These are phyloP conservation scores for Ceratosolen solmsi DNA, from an alignment of 1,140 invertebrate species.

Conservation along the genomic window DNA sequence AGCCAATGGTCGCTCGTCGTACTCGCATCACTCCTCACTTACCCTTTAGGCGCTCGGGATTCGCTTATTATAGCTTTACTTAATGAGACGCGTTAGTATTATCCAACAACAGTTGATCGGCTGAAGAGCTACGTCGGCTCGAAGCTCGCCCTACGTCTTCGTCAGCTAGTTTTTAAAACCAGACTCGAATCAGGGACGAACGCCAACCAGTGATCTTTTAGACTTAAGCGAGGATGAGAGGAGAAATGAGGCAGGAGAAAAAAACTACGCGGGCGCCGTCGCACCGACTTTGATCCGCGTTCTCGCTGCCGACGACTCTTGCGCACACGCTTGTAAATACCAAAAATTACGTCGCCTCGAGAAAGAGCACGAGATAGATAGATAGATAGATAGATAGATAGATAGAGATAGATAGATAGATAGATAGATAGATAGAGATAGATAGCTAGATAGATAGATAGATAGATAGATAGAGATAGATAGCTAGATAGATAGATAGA, in stretches of 20 bases:
- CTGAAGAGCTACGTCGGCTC: not conserved
- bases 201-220: slow-evolving; percentile 55
- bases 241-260: slow-evolving; percentile 1
- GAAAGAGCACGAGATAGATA: not conserved
- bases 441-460: not conserved
- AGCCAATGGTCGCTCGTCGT: too few species aligned
- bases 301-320: slow-evolving; percentile 18
- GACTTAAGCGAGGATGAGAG: slow-evolving; percentile 29
- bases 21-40: too few species aligned
- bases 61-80: not conserved
- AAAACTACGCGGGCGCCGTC: slow-evolving; percentile 18
- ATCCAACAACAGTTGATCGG: not conserved
- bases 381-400: not conserved
- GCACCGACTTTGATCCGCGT: slow-evolving; percentile 32
- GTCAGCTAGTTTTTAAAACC: slow-evolving; percentile 46
- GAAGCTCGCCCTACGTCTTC: not conserved
- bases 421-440: not conserved
- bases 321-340: slow-evolving; percentile 47
- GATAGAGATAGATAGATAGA: not conserved
- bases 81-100: not conserved
- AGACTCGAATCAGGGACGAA: slow-evolving; percentile 53
- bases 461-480: not conserved
- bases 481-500: not conserved
- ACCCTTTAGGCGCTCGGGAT: not conserved
- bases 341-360: slow-evolving; percentile 39